phyloP scores from a whole-genome alignment of 2,888 invertebrate species.

The Lycophotia porphyrea region DNA sequence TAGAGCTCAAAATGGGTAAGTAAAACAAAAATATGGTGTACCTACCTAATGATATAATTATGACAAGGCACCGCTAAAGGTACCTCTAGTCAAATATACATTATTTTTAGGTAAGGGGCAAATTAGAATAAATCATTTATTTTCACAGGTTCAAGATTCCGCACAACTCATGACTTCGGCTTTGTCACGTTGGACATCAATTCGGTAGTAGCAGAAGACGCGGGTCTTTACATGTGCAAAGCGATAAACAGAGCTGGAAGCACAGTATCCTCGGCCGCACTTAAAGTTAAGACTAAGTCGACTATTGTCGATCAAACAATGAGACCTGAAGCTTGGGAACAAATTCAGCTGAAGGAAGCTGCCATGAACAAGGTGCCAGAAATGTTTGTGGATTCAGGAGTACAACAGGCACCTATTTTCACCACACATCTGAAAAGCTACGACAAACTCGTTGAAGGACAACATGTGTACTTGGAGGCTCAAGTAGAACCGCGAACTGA shows the following conservation, averaged over 20 bases:
- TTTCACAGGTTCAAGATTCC: slow-evolving; percentile 94
- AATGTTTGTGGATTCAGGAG: slow-evolving; percentile 95
- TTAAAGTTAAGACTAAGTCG: slow-evolving; percentile 96
- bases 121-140: not conserved
- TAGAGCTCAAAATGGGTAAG: slow-evolving; percentile 97
- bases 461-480: slow-evolving; percentile 96
- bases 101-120: not conserved
- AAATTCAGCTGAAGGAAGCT: slow-evolving; percentile 97
- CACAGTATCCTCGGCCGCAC: slow-evolving; percentile 97
- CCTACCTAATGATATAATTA: not conserved
- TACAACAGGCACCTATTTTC: slow-evolving; percentile 98
- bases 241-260: slow-evolving; percentile 98
- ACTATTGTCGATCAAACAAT: slow-evolving; percentile 95
- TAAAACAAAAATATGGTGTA: not conserved
- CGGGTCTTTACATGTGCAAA: slow-evolving; percentile 98
- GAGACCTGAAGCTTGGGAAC: slow-evolving; percentile 97
- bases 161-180: slow-evolving; percentile 98
- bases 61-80: not conserved
- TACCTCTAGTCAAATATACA: not conserved
- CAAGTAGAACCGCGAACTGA: slow-evolving; percentile 97
- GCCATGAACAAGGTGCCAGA: slow-evolving; percentile 97
- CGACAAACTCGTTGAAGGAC: slow-evolving; percentile 96
- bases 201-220: slow-evolving; percentile 96
- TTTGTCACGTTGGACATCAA: slow-evolving; percentile 97
- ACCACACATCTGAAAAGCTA: slow-evolving; percentile 96